These are phyloP conservation scores for Haliclystus octoradiatus DNA, from an alignment of 30 jellyfish, hydroid and myxozoan genomes.

Conservation along the genomic window DNA sequence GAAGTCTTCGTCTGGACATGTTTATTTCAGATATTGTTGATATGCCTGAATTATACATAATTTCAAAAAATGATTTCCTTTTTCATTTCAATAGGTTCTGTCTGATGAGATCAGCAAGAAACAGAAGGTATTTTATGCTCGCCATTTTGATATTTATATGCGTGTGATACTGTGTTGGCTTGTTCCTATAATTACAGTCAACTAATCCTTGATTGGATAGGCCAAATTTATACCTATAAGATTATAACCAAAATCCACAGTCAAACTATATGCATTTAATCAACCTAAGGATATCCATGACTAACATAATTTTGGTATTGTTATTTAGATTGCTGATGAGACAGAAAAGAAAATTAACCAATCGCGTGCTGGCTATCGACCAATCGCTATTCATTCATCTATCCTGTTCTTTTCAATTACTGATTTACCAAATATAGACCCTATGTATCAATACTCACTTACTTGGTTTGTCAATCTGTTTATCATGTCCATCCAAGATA, in stretches of 20 bases:
- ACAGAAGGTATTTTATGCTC: slow-evolving; percentile 50
- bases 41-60: not conserved
- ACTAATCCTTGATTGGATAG: too few species aligned
- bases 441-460: slow-evolving; percentile 93
- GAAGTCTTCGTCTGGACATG: not conserved
- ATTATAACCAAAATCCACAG: not conserved
- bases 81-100: slow-evolving; percentile 26
- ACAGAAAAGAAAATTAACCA: slow-evolving; percentile 95
- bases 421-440: slow-evolving; percentile 94
- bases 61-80: not conserved
- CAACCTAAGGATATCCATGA: not conserved
- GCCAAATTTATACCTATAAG: too few species aligned
- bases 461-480: slow-evolving; percentile 96
- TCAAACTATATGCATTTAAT: not conserved
- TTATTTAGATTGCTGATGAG: slow-evolving; percentile 91
- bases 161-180: too few species aligned
- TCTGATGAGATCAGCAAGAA: slow-evolving; percentile 90
- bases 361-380: slow-evolving; percentile 91
- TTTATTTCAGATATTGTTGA: too few species aligned
- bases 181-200: too few species aligned
- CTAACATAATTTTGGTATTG: too few species aligned
- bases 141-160: too few species aligned
- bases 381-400: slow-evolving; percentile 96
- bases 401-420: slow-evolving; percentile 85
- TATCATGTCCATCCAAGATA: slow-evolving; percentile 89